Evolutionary conservation across 2,888 invertebrate genomes (phyloP).

Genomic region (Thereva nobilitata): DNA sequence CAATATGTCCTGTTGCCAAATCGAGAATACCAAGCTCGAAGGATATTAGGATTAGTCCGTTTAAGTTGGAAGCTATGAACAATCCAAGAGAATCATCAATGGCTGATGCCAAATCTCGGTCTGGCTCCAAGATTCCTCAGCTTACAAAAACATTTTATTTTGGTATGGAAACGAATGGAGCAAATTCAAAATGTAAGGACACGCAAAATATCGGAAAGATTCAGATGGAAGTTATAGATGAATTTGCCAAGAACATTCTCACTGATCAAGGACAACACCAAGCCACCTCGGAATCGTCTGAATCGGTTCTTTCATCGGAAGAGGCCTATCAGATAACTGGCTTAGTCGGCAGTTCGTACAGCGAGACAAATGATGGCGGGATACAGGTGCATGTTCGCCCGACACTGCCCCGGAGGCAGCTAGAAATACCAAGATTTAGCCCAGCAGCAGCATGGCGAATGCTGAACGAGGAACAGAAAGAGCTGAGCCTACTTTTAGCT

Average conservation of each 20-base stretch:
- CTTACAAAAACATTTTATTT: slow-evolving; percentile 71
- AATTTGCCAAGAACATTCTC: slow-evolving; percentile 51
- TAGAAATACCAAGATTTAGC: slow-evolving; percentile 78
- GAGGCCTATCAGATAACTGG: slow-evolving; percentile 50
- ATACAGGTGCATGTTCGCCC: slow-evolving; percentile 76
- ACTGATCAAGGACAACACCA: slow-evolving; percentile 49
- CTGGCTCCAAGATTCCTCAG: slow-evolving; percentile 47
- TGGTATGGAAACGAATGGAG: slow-evolving; percentile 70
- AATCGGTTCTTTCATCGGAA: slow-evolving; percentile 64
- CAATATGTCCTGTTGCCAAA: slow-evolving; percentile 10
- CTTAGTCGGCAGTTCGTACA: slow-evolving; percentile 44
- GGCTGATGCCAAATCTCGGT: neutral
- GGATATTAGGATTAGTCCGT: neutral
- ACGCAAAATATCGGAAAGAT: slow-evolving; percentile 40
- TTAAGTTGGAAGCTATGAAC: neutral
- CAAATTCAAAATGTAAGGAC: slow-evolving; percentile 39
- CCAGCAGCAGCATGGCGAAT: slow-evolving; percentile 83
- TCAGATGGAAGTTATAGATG: slow-evolving; percentile 49
- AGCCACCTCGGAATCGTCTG: slow-evolving; percentile 56
- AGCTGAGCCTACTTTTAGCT: slow-evolving; percentile 13
- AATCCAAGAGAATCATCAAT: neutral
- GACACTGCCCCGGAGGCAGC: slow-evolving; percentile 76
- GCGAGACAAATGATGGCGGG: slow-evolving; percentile 60
- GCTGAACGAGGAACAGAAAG: slow-evolving; percentile 55
- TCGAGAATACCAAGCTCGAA: neutral